Conservation (phyloP, 2,888 invertebrate species). For the Andrena bicolor region DNA sequence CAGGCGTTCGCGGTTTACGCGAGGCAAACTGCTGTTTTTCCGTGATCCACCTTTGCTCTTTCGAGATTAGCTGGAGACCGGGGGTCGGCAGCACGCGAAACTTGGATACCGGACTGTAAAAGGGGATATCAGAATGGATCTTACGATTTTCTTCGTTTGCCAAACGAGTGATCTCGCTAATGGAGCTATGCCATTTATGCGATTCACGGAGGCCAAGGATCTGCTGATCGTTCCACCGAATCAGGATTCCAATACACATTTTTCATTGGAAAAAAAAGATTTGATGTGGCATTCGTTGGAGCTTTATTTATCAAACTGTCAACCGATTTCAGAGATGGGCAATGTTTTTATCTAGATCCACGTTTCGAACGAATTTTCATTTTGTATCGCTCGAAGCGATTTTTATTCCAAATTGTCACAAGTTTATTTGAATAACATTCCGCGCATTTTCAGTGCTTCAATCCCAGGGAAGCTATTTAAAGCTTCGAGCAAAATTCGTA, state of each 20-base stretch:
- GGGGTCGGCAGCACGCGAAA: background rate
- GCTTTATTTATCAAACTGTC: too few species aligned
- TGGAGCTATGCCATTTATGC: background rate
- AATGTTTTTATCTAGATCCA: too few species aligned
- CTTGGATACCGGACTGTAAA: background rate
- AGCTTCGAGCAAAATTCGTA: too few species aligned
- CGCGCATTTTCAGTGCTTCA: too few species aligned
- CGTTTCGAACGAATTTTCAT: too few species aligned
- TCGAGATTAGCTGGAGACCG: conserved; percentile 3
- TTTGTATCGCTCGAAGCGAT: too few species aligned
- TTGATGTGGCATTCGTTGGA: too few species aligned
- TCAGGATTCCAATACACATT: background rate
- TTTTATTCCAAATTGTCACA: too few species aligned
- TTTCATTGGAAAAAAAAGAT: background rate
- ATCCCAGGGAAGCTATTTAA: too few species aligned
- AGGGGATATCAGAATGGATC: background rate
- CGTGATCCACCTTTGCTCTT: conserved; percentile 1
- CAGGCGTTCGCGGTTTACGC: conserved; percentile 29
- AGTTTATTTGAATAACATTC: too few species aligned
- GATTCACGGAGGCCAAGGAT: background rate
- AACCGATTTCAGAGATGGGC: too few species aligned
- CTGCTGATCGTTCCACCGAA: background rate
- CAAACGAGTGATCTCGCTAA: background rate
- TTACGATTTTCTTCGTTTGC: background rate
- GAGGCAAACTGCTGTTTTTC: conserved; percentile 19